Evolutionary conservation across 1,140 invertebrate genomes (phyloP), one percentile per base, ranked within the genome.

Genomic region (Nephila pilipes): DNA sequence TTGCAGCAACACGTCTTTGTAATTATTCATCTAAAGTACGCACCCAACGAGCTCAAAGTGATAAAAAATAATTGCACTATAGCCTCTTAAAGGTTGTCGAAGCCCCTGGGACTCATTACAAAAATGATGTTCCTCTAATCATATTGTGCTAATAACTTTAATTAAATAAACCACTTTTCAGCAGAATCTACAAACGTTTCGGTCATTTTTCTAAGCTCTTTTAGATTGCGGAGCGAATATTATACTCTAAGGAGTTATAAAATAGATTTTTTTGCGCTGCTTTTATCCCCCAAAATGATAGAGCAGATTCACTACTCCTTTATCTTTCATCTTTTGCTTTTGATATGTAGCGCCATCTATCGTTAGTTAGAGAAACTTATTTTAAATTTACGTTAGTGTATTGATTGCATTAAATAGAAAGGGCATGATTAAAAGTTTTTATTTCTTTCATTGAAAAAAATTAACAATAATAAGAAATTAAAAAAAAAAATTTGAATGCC

Each of bases 121-220:
- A 46, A 88, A 88, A 75, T 54, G 63, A 75, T 38, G 87, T 54
- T 75, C 46, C 87, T 88, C 60, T 88, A 88, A 88, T 88, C 63
- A 88, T 88, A 75, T 54, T 75, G 32, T 55, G 58, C 63, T 88
- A 88, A 88, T 88, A 88, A 69, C 87, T 88, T 88, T 88, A 88
- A 88, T 88, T 88, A 69, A 88, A 88, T 88, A 65, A 88, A 88
- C 87, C 87, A 54, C 60, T 88, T 88, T 88, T 88, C 63, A 46
- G 58, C 63, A 65, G 6, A 54, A 60, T 18, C 25, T 36, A 75
- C 69, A 75, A 83, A 55, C 46, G 36, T 83, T 83, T 29, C 46
- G 36, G 22, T 69, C 60, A 65, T 75, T 46, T 32, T 88, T 85
- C 29, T 38, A 38, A 22, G 32, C 85, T 60, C 85, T 58, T 60